A percentile compares a stretch with the other conserved stretches of the same genome.
Conservation (phyloP, 2,888 invertebrate genomes). For the Digitonthophagus gazella region DNA sequence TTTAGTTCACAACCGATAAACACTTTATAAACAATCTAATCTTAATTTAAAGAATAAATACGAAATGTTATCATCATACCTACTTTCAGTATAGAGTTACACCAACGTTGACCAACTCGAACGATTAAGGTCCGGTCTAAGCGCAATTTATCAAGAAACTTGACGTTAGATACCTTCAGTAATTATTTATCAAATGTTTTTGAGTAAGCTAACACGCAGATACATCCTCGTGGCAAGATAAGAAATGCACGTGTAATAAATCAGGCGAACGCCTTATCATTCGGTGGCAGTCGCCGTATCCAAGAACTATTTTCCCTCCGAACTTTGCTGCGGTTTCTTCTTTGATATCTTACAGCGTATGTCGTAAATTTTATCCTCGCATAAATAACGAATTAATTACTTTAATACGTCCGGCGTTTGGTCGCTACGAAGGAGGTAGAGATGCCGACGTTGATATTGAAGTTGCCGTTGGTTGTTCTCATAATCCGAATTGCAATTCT, state of each 20-base stretch:
- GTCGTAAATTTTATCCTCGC: constrained; percentile 4
- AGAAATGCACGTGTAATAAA: background rate
- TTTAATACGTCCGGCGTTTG: constrained; percentile 10
- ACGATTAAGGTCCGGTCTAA: background rate
- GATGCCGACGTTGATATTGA: background rate
- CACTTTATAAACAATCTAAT: no score
- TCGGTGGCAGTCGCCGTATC: background rate
- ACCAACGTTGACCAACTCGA: background rate
- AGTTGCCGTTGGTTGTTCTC: background rate
- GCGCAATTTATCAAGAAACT: background rate
- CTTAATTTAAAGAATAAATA: no score
- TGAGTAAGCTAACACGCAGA: background rate
- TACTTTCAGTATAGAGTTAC: background rate
- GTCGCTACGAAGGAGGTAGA: background rate
- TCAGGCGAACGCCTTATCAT: constrained; percentile 2
- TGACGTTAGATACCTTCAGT: background rate
- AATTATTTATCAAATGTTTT: background rate
- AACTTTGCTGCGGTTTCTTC: constrained; percentile 6
- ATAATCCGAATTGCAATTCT: background rate
- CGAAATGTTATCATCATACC: no score
- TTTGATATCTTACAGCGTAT: constrained; percentile 1
- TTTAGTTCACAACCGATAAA: no score
- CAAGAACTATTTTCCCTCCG: constrained; percentile 1
- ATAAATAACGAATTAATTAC: constrained; percentile 17
- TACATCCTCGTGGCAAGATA: background rate